Evolutionary conservation across 1,140 invertebrate species (phyloP), one percentile per base, ranked within the genome.

Genomic region (Agrilus planipennis): DNA sequence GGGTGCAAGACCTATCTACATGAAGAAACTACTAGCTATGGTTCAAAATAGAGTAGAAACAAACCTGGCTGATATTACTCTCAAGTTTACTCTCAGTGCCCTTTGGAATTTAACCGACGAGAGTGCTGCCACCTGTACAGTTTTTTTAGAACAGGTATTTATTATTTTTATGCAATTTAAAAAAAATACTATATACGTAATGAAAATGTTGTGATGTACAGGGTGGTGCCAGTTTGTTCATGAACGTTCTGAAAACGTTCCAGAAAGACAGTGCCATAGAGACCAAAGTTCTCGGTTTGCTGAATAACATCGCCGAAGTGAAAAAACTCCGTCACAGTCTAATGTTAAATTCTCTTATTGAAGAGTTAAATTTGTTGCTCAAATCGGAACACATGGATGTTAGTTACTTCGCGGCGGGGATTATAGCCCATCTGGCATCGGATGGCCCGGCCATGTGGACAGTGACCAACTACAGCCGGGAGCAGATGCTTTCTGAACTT

Each of bases 301-400:
- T 88, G 45, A 88, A 88, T 57, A 88, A 88, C 54, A 84, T 88
- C 43, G 83, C 84, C 9, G 84, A 88, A 67, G 84, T 88, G 35
- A 40, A 56, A 44, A 49, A 57, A 10, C 56, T 84, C 14, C 58
- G 81, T 32, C 55, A 67, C 25, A 59, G 65, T 25, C 61, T 86
- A 19, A 76, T 85, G 70, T 67, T 75, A 43, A 67, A 76, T 34
- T 59, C 69, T 11, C 79, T 84, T 53, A 68, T 84, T 32, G 57
- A 63, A 34, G 69, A 77, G 54, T 63, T 81, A 12, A 73, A 41
- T 27, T 17, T 21, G 1, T 60, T 85, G 15, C 58, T 85, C 29
- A 65, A 72, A 51, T 81, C 79, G 2, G 61, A 70, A 22, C 75
- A 80, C 49, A 84, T 87, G 49, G 84, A 87, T 58, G 80, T 85